A percentile compares a stretch with the other conserved stretches of the same genome.
phyloP scores from a whole-genome alignment of 2,888 invertebrate species.

The Apodemia mormo region DNA sequence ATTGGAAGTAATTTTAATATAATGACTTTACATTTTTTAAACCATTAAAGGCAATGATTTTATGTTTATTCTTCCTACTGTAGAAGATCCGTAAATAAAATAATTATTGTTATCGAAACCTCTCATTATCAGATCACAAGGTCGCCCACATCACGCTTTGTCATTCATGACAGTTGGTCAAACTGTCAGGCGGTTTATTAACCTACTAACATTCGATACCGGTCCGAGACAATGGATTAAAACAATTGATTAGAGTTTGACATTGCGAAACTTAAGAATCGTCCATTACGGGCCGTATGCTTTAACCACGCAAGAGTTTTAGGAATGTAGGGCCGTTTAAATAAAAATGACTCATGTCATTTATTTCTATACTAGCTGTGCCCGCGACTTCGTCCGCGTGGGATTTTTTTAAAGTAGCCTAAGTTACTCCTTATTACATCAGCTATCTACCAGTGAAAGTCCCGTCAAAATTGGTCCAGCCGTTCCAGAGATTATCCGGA shows the following conservation, averaged over 20 bases:
- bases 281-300: neutral
- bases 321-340: neutral
- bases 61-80: neutral
- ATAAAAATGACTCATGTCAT: no score
- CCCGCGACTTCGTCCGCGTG: no score
- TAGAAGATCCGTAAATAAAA: neutral
- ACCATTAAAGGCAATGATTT: neutral
- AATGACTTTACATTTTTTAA: neutral
- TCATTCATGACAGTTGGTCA: slow-evolving; percentile 23
- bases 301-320: neutral
- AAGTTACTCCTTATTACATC: no score
- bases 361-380: no score
- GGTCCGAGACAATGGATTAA: slow-evolving; percentile 37
- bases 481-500: no score
- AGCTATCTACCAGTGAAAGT: no score
- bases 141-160: slow-evolving; percentile 38
- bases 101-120: slow-evolving; percentile 1
- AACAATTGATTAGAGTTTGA: slow-evolving; percentile 32
- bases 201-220: slow-evolving; percentile 42
- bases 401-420: no score
- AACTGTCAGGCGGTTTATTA: slow-evolving; percentile 41
- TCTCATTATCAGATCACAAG: slow-evolving; percentile 30
- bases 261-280: slow-evolving; percentile 21
- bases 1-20: no score
- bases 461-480: no score